Base-by-base conservation (phyloP, 2,797 vertebrate species). In the Cephalopachus bancanus region DNA sequence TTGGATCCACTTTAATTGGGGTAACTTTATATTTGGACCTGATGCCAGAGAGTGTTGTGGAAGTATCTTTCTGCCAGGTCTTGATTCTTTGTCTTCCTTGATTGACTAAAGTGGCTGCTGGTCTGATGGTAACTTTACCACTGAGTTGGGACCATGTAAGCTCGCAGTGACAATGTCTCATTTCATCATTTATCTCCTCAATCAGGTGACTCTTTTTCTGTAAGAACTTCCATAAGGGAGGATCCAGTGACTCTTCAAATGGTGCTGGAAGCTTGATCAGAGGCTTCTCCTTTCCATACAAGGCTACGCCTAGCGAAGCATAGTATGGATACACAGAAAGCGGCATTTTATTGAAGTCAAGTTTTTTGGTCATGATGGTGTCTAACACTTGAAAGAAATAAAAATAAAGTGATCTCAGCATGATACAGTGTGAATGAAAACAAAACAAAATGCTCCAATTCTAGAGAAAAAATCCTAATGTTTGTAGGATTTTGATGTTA, bases 241-340 rank as follows among this genome's bases (percentile, higher is more conserved):
- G 97, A 92, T 98, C 97, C 93, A 99, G 69, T 2, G 28, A 88
- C 80, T 99, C 85, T 16, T 83, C 98, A 95, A 99, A 79, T 51
- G 99, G 97, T 44, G 99, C 98, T 0, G 99, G 99, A 80, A 99
- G 97, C 95, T 98, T 99, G 97, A 99, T 98, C 22, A 95, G 72
- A 0, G 99, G 99, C 0, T 99, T 98, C 0, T 99, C 98, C 78
- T 98, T 98, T 55, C 99, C 99, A 37, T 99, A 99, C 0, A 99
- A 97, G 62, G 99, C 98, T 5, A 97, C 95, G 62, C 98, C 98
- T 97, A 99, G 95, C 0, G 98, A 99, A 33, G 69, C 0, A 0
- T 98, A 99, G 97, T 99, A 99, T 0, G 99, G 99, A 93, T 99
- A 99, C 69, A 99, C 97, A 65, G 97, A 98, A 59, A 99, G 76